These are phyloP conservation scores for Heteromormyrus szaboi DNA, from an alignment of 2,797 vertebrate genomes.

Conservation along the genomic window DNA sequence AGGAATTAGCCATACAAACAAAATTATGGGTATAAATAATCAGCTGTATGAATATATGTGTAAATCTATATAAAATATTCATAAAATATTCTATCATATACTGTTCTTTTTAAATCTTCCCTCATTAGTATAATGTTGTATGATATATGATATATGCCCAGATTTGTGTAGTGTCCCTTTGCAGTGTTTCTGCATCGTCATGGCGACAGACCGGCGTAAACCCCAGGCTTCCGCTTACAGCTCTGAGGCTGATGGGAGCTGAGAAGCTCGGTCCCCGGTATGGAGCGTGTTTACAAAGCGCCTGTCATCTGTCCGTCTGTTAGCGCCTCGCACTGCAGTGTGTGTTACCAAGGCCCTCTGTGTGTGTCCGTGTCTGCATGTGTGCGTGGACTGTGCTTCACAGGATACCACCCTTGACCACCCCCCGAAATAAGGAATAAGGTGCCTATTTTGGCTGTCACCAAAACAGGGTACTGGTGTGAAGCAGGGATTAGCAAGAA, in stretches of 20 bases:
- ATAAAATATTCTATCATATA: background rate
- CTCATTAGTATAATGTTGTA: background rate
- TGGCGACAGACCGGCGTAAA: background rate
- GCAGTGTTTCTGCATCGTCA: background rate
- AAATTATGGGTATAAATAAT: background rate
- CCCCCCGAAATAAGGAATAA: background rate
- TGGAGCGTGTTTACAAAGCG: background rate
- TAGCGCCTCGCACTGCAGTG: slow-evolving; percentile 2
- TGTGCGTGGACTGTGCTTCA: background rate
- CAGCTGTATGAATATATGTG: background rate
- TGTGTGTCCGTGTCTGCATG: background rate
- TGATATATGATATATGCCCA: background rate
- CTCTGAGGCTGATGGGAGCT: background rate
- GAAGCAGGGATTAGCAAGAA: background rate
- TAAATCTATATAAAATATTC: background rate
- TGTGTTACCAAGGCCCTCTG: background rate
- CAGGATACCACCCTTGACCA: background rate
- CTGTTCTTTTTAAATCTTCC: background rate
- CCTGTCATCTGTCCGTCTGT: slow-evolving; percentile 7
- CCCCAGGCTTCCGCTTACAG: background rate
- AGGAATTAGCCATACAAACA: background rate
- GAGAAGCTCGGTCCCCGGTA: background rate
- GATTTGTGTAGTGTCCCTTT: background rate
- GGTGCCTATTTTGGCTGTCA: background rate
- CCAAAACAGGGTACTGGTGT: background rate